Percentiles rank a stretch among this genome's conserved stretches.
These are phyloP conservation scores for Spodoptera litura DNA, from an alignment of 1,140 invertebrate genomes.

Conservation along the genomic window DNA sequence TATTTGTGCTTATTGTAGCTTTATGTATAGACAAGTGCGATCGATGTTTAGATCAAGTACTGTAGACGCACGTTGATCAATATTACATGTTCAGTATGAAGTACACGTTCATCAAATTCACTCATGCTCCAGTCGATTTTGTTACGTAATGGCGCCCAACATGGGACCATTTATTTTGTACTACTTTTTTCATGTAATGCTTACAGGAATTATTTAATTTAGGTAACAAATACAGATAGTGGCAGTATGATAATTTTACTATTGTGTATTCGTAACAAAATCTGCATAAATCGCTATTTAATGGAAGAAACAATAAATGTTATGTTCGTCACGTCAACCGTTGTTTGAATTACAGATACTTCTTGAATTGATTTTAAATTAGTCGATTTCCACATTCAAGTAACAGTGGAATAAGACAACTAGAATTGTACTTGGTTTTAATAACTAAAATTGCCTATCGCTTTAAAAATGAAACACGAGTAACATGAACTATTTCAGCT, in stretches of 20 bases:
- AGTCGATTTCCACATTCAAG: no score
- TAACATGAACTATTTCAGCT: no score
- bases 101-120: slow-evolving; percentile 39
- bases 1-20: slow-evolving; percentile 56
- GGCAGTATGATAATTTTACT: neutral
- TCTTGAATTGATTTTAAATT: no score
- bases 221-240: neutral
- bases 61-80: slow-evolving; percentile 37
- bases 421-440: no score
- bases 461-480: no score
- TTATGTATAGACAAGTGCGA: slow-evolving; percentile 57
- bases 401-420: no score
- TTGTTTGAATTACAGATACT: no score
- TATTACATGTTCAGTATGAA: slow-evolving; percentile 23
- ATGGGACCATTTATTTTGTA: slow-evolving; percentile 6
- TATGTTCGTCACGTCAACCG: no score
- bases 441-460: no score
- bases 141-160: slow-evolving; percentile 42
- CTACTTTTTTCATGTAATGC: neutral
- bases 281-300: no score
- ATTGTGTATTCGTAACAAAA: no score
- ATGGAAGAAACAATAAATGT: no score
- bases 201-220: neutral
- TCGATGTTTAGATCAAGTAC: slow-evolving; percentile 52
- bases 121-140: slow-evolving; percentile 27